phyloP scores from a whole-genome alignment of 1,140 invertebrate species.

The Drosophila carrolli region DNA sequence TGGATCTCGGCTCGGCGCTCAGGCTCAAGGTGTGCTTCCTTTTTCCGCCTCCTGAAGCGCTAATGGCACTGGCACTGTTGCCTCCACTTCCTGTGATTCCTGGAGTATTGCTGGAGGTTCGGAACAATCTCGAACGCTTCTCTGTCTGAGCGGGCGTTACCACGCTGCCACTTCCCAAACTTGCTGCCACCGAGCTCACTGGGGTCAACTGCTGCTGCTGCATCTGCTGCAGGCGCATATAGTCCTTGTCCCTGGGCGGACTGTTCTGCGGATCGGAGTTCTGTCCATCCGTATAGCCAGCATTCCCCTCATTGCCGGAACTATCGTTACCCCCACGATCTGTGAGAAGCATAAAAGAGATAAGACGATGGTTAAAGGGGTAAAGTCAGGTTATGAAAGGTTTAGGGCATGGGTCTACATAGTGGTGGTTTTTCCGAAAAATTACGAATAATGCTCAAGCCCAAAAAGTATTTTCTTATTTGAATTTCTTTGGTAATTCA shows the following conservation, averaged over 20 bases:
- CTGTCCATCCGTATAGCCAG: constrained; percentile 76
- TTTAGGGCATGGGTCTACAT: neutral
- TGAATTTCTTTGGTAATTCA: too few species aligned
- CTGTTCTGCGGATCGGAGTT: constrained; percentile 83
- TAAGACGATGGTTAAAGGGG: neutral
- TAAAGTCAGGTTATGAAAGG: neutral
- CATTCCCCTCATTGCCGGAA: constrained; percentile 82
- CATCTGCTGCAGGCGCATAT: constrained; percentile 60
- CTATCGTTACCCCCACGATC: constrained; percentile 83
- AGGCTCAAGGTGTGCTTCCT: constrained; percentile 90
- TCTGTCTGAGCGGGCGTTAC: constrained; percentile 80
- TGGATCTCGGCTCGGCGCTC: constrained; percentile 84
- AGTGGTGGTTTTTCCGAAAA: constrained; percentile 1
- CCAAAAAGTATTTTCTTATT: too few species aligned
- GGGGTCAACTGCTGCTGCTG: constrained; percentile 72
- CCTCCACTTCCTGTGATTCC: constrained; percentile 50
- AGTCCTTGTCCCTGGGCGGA: constrained; percentile 84
- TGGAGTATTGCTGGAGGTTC: constrained; percentile 87
- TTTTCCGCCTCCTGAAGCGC: constrained; percentile 86
- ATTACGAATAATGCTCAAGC: neutral
- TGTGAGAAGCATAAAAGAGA: constrained; percentile 33
- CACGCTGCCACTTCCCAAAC: constrained; percentile 51
- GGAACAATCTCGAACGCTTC: constrained; percentile 87
- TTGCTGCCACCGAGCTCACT: constrained; percentile 66
- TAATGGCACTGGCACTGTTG: constrained; percentile 34